Evolutionary conservation across 1,140 invertebrate species (phyloP), one percentile per base, ranked within the genome.

Genomic region (Drosophila nigrodunni): DNA sequence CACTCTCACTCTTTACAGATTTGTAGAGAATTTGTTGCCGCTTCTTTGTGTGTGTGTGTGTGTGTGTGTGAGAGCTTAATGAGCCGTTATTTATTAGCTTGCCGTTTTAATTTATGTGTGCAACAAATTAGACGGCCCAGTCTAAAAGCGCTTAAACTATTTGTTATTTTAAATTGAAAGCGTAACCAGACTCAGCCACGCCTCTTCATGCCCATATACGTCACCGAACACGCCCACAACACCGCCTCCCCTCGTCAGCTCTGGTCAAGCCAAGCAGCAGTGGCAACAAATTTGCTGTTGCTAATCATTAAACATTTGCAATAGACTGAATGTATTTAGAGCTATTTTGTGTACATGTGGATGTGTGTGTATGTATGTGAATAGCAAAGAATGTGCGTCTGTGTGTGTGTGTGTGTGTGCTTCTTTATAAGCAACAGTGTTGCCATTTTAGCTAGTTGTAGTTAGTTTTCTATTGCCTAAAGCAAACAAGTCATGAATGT

Each of bases 51-150:
- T 54, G 13, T 54, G 11, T 67, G 66, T 62, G 46, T 41, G 50
- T 64, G 43, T 49, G 52, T 41, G 39, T 52, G 15, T 60, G 75
- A 35, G 39, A 64, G 83, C 72, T 83, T 88, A 88, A 89, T 88
- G 85, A 88, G 85, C 77, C 83, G 60, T 83, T 88, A 88, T 88
- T 88, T 88, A 88, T 89, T 88, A 77, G 66, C 85, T 75, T 69
- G 77, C 58, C 74, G 69, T 78, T 78, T 88, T 83, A 88, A 88
- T 88, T 89, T 88, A 88, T 88, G 80, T 82, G 61, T 77, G 61
- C 83, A 88, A 88, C 82, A 88, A 87, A 87, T 88, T 88, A 87
- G 82, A 80, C 61, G 59, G 77, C 66, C 68, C 64, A 67, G 62
- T 60, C 67, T 74, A 43, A 66, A 69, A 65, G 77, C 59, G 67